These are phyloP conservation scores for Alces alces DNA, from an alignment of 2,113 vertebrate species.

Conservation along the genomic window DNA sequence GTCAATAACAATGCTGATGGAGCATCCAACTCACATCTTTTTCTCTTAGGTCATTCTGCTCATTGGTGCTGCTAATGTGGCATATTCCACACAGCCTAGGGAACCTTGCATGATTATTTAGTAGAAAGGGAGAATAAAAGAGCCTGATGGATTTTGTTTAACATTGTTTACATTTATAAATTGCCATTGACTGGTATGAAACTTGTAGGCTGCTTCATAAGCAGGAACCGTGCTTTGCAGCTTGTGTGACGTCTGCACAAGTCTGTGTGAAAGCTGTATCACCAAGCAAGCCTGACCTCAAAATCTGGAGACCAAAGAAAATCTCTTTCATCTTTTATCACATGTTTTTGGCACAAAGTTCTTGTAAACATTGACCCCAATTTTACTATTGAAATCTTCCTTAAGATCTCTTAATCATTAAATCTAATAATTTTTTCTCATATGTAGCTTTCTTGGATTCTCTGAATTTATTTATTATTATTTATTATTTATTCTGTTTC, in stretches of 20 bases:
- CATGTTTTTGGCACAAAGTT: neutral
- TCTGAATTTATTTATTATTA: neutral
- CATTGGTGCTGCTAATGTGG: constrained; percentile 33
- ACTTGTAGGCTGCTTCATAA: neutral
- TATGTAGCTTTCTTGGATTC: neutral
- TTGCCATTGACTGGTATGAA: neutral
- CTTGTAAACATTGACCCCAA: neutral
- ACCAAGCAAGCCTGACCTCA: neutral
- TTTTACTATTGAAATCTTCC: neutral
- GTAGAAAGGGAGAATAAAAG: neutral
- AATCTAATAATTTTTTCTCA: neutral
- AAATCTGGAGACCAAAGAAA: neutral
- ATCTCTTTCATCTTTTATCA: neutral
- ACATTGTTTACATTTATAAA: neutral
- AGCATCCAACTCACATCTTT: neutral
- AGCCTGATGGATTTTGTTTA: neutral
- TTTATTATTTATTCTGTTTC: neutral
- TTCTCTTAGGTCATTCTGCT: constrained; percentile 11
- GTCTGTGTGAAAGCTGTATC: neutral
- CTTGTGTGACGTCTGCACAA: neutral
- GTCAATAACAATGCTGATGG: constrained; percentile 38
- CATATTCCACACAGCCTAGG: neutral
- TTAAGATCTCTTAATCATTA: neutral
- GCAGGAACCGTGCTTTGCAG: neutral
- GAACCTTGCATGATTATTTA: neutral